Percentiles rank a stretch among this genome's conserved stretches.
phyloP scores from a whole-genome alignment of 1,140 invertebrate genomes.

The Mizuhopecten yessoensis region DNA sequence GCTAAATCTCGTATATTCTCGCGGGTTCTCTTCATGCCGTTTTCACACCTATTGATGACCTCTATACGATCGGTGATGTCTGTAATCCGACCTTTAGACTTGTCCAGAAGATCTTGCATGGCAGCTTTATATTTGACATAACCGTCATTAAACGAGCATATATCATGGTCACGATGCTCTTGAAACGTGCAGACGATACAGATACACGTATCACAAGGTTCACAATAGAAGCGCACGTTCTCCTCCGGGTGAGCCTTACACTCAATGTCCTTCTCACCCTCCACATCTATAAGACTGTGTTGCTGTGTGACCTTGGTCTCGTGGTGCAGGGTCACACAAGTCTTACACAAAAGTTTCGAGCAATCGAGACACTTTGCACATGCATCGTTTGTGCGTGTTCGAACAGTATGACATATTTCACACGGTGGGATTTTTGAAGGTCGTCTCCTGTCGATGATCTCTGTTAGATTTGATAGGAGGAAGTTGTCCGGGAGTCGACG shows the following conservation, averaged over 20 bases:
- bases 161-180: conserved; percentile 82
- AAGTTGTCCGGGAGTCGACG: conserved; percentile 82
- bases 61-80: conserved; percentile 71
- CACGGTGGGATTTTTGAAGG: conserved; percentile 76
- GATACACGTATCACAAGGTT: conserved; percentile 82
- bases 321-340: conserved; percentile 81
- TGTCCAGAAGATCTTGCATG: conserved; percentile 74
- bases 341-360: conserved; percentile 81
- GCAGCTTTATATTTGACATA: conserved; percentile 76
- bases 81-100: conserved; percentile 72
- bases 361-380: conserved; percentile 83
- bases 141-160: conserved; percentile 82
- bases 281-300: conserved; percentile 82
- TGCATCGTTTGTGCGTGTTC: conserved; percentile 74
- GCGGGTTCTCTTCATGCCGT: conserved; percentile 75
- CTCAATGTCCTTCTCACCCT: conserved; percentile 82
- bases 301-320: conserved; percentile 82
- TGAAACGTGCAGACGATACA: conserved; percentile 83
- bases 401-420: conserved; percentile 80
- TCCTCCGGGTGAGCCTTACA: conserved; percentile 82
- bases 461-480: conserved; percentile 81
- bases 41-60: conserved; percentile 80
- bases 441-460: conserved; percentile 76
- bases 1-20: conserved; percentile 80
- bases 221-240: conserved; percentile 82